Base-by-base conservation (phyloP, 2,888 invertebrate genomes). In the Drosophila eohydei region DNA sequence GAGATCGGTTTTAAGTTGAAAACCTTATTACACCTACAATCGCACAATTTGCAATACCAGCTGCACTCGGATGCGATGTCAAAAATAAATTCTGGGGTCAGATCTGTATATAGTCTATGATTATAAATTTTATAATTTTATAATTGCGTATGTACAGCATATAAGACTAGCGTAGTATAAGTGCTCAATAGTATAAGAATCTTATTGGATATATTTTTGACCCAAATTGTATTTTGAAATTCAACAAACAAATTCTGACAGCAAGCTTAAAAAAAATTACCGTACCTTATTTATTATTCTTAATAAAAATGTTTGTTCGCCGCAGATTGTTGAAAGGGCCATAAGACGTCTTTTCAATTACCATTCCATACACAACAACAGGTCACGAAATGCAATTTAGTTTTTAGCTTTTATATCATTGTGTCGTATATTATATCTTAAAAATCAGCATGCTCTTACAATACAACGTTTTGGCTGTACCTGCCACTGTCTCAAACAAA, bases 51-150 rank as follows among this genome's bases (percentile, higher is more conserved):
- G 26, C 89, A 86, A 57, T 89, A 86, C 52, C 88, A 89, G 34
- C 69, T 85, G 43, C 86, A 86, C 59, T 80, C 86, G 26, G 89
- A 86, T 74, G 83, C 85, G 38, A 88, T 86, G 89, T 61, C 67
- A 11, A 82, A 86, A 48, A 43, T 75, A 11, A 78, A 71, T 62
- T 78, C 89, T 21, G 95, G 94, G 81, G 96, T 96, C 79, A 97
- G 96, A 94, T 75, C 91, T 43, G 85, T 88, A 48, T 91, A 90
- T 71, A 87, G 82, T 62, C 70, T 92, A 54, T 91, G 21, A 32
- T 36, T 32, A 44, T 58, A 43, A 55, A 28, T 50, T 55, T 4
- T 43, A 44, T 57, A 55, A 28, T 50, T 55, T 4, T 43, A 44
- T 57, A 46, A 3, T 61, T 32, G 11, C 36, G 67, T 67, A 57